A percentile compares a stretch with the other conserved stretches of the same genome.
Evolutionary conservation across 2,888 invertebrate species (phyloP).

Genomic region (Phaedon cochleariae): DNA sequence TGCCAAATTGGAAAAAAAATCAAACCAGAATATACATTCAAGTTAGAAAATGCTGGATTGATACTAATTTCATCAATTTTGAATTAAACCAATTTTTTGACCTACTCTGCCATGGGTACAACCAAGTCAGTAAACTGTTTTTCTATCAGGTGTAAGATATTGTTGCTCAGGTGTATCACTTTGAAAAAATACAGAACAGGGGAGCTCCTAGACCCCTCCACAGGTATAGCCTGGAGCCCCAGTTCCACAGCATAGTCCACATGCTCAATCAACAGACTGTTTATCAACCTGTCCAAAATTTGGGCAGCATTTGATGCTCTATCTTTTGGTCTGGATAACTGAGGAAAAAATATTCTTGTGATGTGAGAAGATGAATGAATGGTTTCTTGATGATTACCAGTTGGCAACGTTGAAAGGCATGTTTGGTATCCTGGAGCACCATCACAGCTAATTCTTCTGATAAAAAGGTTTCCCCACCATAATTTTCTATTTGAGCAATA

Average conservation of each 20-base stretch:
- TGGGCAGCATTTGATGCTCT: conserved; percentile 79
- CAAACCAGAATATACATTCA: no score
- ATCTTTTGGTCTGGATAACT: conserved; percentile 83
- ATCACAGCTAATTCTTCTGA: conserved; percentile 94
- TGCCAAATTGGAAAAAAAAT: no score
- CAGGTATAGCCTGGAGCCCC: conserved; percentile 87
- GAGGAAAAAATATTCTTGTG: no score
- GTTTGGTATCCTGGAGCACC: conserved; percentile 88
- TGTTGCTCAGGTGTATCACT: conserved; percentile 91
- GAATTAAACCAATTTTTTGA: conserved; percentile 15
- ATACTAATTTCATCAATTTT: no score
- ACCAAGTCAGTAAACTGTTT: conserved; percentile 92
- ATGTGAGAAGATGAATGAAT: no score
- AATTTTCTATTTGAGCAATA: conserved; percentile 93
- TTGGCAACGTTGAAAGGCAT: conserved; percentile 88
- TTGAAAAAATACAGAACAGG: conserved; percentile 94
- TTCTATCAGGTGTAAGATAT: conserved; percentile 91
- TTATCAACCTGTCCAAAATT: conserved; percentile 84
- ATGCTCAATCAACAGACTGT: conserved; percentile 88
- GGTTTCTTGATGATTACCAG: conserved; percentile 65
- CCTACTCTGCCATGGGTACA: conserved; percentile 86
- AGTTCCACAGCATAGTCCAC: conserved; percentile 96
- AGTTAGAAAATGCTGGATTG: no score
- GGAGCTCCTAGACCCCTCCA: conserved; percentile 81
- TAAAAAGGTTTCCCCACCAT: conserved; percentile 95